Evolutionary conservation across 1,140 invertebrate genomes (phyloP).

Genomic region (Nephila pilipes): DNA sequence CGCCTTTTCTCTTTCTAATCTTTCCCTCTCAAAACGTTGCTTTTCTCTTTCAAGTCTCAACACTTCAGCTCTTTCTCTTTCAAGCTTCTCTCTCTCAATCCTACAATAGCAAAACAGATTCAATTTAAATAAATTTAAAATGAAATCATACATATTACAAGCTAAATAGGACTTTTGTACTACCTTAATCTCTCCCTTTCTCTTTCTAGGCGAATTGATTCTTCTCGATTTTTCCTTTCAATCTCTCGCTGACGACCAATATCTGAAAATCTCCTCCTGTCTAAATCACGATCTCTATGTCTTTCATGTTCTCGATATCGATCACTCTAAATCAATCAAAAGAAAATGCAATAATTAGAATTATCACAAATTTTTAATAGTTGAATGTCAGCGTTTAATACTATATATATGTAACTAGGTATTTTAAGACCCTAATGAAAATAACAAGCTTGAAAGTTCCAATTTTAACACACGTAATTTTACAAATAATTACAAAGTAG

Average conservation of each 20-base stretch:
- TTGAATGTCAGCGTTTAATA: not conserved
- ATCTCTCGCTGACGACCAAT: constrained; percentile 87
- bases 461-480: too few relatives aligned
- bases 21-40: constrained; percentile 90
- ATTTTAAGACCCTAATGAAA: too few relatives aligned
- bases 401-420: not conserved
- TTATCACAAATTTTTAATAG: not conserved
- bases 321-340: constrained; percentile 84
- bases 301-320: constrained; percentile 89
- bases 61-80: constrained; percentile 90
- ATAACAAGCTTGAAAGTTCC: too few relatives aligned
- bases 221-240: constrained; percentile 89
- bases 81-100: constrained; percentile 87
- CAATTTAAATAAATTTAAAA: not conserved
- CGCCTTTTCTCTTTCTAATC: constrained; percentile 90
- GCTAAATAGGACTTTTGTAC: not conserved
- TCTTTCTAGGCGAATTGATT: constrained; percentile 88
- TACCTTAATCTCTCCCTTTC: constrained; percentile 80
- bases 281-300: constrained; percentile 84
- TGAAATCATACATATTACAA: not conserved
- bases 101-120: constrained; percentile 5
- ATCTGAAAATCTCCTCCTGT: constrained; percentile 85
- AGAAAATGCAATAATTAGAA: not conserved
- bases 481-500: too few relatives aligned
- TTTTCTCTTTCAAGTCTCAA: constrained; percentile 90